A percentile compares a stretch with the other conserved stretches of the same genome.
Evolutionary conservation across 2,888 invertebrate species (phyloP).

Genomic region (Hypsopygia costalis): DNA sequence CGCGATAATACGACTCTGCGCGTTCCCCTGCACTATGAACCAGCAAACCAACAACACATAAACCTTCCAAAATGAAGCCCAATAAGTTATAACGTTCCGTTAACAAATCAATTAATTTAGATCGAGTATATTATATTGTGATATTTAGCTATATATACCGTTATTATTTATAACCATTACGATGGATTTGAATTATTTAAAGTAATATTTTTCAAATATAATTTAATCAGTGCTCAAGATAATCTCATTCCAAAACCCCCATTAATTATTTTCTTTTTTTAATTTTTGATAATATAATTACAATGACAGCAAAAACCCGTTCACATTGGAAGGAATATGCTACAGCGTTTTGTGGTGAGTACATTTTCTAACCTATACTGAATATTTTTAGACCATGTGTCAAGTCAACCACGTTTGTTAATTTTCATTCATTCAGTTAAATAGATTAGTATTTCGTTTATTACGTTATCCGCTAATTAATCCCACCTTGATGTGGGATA

Average conservation of each 20-base stretch:
- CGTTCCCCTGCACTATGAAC: conserved; percentile 70
- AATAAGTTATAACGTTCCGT: conserved; percentile 77
- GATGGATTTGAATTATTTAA: conserved; percentile 70
- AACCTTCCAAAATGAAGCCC: conserved; percentile 78
- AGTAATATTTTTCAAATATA: conserved; percentile 53
- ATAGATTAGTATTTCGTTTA: no score
- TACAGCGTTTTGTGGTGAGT: conserved; percentile 78
- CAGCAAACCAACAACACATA: conserved; percentile 77
- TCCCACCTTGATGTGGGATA: no score
- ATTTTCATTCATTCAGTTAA: not conserved
- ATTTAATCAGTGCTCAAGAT: conserved; percentile 74
- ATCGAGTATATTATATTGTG: conserved; percentile 78
- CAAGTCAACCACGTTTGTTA: conserved; percentile 29
- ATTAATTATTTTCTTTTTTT: conserved; percentile 44
- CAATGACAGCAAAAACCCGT: conserved; percentile 77
- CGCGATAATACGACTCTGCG: conserved; percentile 63
- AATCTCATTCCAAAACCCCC: conserved; percentile 77
- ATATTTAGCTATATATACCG: conserved; percentile 74
- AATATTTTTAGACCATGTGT: conserved; percentile 45
- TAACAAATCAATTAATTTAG: conserved; percentile 68
- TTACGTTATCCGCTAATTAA: no score
- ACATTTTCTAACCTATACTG: conserved; percentile 60
- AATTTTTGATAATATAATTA: conserved; percentile 45
- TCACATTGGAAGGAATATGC: conserved; percentile 81
- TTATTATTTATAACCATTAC: conserved; percentile 69